Evolutionary conservation across 1,140 invertebrate species (phyloP), one percentile per base, ranked within the genome.

Genomic region (Drosophila pandora): DNA sequence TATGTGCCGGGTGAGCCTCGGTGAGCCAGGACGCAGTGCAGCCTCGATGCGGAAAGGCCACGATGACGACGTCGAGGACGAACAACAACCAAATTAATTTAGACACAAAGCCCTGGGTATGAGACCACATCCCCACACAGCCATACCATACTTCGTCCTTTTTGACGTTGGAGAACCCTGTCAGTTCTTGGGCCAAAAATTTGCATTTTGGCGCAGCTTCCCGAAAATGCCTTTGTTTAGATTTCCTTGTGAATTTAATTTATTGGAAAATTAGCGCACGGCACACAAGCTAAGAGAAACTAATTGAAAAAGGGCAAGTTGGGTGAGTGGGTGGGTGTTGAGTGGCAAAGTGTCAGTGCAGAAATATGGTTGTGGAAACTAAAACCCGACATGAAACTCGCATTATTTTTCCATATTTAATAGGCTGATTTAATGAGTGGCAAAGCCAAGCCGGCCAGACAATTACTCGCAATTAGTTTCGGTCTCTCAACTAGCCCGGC

Each of bases 211-310:
- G 83, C 76, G 60, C 61, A 58, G 71, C 61, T 54, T 64, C 37
- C 52, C 63, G 59, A 72, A 82, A 83, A 74, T 76, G 76, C 83
- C 81, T 88, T 88, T 88, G 84, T 89, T 88, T 89, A 88, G 84
- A 83, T 83, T 89, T 88, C 56, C 76, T 79, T 79, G 79, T 79
- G 83, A 88, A 88, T 83, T 88, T 70, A 88, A 88, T 88, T 88
- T 88, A 88, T 88, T 88, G 83, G 83, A 88, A 87, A 88, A 88
- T 88, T 88, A 88, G 83, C 83, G 83, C 83, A 78, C 75, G 77
- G 64, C 74, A 71, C 30, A 69, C 64, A 77, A 70, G 72, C 72
- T 48, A 62, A 45, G 62, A 45, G 30, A 34, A 84, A 84, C 81
- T 84, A 85, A 84, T 84, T 84, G 81, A 84, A 84, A 47, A 50